These are phyloP conservation scores for Anoplopoma fimbria DNA, from an alignment of 2,113 vertebrate species.

Conservation along the genomic window DNA sequence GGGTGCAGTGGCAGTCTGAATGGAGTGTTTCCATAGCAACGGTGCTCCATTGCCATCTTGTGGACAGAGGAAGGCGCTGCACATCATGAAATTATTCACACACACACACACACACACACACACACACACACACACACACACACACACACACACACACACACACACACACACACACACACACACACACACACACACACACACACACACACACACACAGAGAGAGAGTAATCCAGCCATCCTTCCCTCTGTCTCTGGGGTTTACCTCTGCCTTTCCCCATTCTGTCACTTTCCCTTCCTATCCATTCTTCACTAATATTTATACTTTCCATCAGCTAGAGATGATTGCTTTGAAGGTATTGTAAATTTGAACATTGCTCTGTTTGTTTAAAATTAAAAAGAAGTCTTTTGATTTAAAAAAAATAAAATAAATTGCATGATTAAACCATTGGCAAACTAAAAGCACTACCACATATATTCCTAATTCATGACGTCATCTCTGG, in stretches of 20 bases:
- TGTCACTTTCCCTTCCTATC: slow-evolving; percentile 37
- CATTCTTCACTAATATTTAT: slow-evolving; percentile 34
- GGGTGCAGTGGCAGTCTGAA: slow-evolving; percentile 32
- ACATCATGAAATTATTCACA: background rate
- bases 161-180: background rate
- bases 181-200: background rate
- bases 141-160: background rate
- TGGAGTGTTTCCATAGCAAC: slow-evolving; percentile 73
- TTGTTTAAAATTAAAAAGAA: background rate
- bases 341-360: background rate
- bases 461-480: background rate
- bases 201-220: background rate
- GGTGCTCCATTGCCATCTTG: slow-evolving; percentile 70
- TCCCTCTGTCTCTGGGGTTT: background rate
- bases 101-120: background rate
- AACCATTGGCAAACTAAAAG: background rate
- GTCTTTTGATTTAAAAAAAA: background rate
- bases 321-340: slow-evolving; percentile 38
- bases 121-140: background rate
- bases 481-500: slow-evolving; percentile 44
- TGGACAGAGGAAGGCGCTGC: slow-evolving; percentile 61
- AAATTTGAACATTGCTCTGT: background rate
- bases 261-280: slow-evolving; percentile 18
- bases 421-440: background rate
- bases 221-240: background rate